These are phyloP conservation scores for Bradypodion pumilum DNA, from an alignment of 2,797 vertebrate genomes.

Conservation along the genomic window DNA sequence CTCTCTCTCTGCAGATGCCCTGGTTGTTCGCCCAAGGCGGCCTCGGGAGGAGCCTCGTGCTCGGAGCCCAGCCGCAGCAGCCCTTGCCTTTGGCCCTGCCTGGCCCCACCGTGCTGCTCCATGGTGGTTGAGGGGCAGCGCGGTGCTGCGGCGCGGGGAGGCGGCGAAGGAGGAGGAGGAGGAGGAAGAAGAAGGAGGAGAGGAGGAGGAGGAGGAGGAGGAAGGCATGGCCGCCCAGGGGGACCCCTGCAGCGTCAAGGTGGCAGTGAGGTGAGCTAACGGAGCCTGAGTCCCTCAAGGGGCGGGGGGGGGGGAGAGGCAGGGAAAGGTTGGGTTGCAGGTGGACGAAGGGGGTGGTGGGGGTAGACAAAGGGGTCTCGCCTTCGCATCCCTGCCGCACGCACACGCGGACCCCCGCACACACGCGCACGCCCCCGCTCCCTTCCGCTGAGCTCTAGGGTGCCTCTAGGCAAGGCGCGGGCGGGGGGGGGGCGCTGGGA, in stretches of 20 bases:
- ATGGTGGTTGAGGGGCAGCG: conserved; percentile 42
- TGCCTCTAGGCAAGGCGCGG: too few species aligned
- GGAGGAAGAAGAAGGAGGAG: not conserved
- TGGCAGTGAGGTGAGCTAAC: conserved; percentile 87
- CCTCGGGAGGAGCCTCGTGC: conserved; percentile 4
- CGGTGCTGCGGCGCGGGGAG: conserved; percentile 15
- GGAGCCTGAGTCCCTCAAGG: not conserved
- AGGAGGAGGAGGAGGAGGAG: not conserved
- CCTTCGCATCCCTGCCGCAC: too few species aligned
- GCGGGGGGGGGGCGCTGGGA: not conserved
- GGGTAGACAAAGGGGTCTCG: conserved; percentile 11
- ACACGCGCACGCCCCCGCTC: not conserved
- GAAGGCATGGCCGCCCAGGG: conserved; percentile 84
- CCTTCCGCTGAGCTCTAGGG: not conserved
- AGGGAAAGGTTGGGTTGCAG: not conserved
- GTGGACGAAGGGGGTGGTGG: not conserved
- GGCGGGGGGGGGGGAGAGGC: not conserved
- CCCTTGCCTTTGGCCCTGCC: conserved; percentile 23
- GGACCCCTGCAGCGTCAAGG: conserved; percentile 91
- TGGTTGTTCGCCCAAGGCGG: not conserved
- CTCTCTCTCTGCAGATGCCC: conserved; percentile 15
- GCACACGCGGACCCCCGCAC: not conserved
- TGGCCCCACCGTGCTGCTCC: conserved; percentile 44
- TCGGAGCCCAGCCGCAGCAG: conserved; percentile 5
- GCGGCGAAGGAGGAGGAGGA: not conserved